These are phyloP conservation scores for Abscondita cerata DNA, from an alignment of 2,888 invertebrate genomes.

Conservation along the genomic window DNA sequence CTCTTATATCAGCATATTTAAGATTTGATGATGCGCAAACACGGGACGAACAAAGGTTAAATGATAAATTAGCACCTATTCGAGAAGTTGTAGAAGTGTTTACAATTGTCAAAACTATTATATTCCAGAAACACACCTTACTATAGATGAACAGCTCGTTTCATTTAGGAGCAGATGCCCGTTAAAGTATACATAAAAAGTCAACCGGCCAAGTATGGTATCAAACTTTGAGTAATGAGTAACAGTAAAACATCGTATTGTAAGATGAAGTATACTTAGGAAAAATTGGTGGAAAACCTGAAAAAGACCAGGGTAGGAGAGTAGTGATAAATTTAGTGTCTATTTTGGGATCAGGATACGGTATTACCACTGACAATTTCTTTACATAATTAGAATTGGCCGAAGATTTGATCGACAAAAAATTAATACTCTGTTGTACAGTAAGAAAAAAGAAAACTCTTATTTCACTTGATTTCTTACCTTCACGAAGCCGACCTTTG, in stretches of 20 bases:
- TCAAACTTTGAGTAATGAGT: conserved; percentile 16
- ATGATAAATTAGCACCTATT: conserved; percentile 14
- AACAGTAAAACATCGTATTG: not conserved
- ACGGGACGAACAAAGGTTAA: not conserved
- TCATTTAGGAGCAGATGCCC: conserved; percentile 12
- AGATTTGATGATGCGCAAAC: conserved; percentile 16
- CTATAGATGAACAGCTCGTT: conserved; percentile 17
- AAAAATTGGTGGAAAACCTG: not conserved
- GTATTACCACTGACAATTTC: not conserved
- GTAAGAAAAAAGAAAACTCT: not conserved
- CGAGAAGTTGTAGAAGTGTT: conserved; percentile 13
- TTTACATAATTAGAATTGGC: not conserved
- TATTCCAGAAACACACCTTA: conserved; percentile 11
- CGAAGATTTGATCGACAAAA: not conserved
- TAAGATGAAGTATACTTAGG: not conserved
- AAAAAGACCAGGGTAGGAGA: conserved; percentile 3
- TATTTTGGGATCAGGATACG: not conserved
- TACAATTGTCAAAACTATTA: conserved; percentile 7
- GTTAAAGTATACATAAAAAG: conserved; percentile 17
- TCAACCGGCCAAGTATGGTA: conserved; percentile 15
- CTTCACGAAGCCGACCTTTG: not conserved
- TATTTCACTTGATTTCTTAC: not conserved
- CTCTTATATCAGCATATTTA: conserved; percentile 9
- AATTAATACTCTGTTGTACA: not conserved
- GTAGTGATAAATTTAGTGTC: conserved; percentile 13